Evolutionary conservation across 1,140 invertebrate species (phyloP).

Genomic region (Phymastichus coffea): DNA sequence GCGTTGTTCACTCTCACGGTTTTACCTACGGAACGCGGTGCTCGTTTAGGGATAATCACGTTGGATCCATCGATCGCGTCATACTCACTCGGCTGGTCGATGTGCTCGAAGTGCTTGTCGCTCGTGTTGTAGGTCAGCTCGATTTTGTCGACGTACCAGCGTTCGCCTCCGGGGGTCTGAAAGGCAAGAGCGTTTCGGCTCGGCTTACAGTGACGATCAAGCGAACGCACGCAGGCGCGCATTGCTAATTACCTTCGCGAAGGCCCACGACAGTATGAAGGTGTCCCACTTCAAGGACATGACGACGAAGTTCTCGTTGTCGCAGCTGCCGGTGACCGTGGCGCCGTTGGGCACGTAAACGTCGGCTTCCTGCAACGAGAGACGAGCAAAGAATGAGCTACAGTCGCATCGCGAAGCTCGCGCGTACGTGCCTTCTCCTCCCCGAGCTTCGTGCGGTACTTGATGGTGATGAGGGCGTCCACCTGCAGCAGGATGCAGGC

Average conservation of each 20-base stretch:
- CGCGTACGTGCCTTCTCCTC: constrained; percentile 57
- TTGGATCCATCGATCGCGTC: constrained; percentile 8
- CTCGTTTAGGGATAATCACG: neutral
- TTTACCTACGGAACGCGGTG: constrained; percentile 47
- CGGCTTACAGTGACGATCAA: too few species aligned
- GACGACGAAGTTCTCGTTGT: constrained; percentile 66
- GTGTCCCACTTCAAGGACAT: constrained; percentile 71
- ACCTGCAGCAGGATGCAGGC: constrained; percentile 69
- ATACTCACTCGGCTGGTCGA: constrained; percentile 58
- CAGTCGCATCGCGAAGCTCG: too few species aligned
- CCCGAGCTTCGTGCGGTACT: constrained; percentile 66
- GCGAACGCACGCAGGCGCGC: constrained; percentile 3
- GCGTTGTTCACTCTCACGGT: constrained; percentile 62
- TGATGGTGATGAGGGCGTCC: constrained; percentile 65
- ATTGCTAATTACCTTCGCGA: constrained; percentile 69
- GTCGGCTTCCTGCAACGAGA: constrained; percentile 62
- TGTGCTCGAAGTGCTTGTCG: constrained; percentile 58
- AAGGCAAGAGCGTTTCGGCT: too few species aligned
- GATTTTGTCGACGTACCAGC: constrained; percentile 79
- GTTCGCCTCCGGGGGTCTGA: constrained; percentile 78
- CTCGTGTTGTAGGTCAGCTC: constrained; percentile 63
- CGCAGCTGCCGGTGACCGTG: constrained; percentile 65
- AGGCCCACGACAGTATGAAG: constrained; percentile 68
- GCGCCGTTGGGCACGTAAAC: constrained; percentile 67
- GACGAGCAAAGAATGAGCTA: too few species aligned